Evolutionary conservation across 2,113 vertebrate species (phyloP).

Genomic region (Carassius gibelio): DNA sequence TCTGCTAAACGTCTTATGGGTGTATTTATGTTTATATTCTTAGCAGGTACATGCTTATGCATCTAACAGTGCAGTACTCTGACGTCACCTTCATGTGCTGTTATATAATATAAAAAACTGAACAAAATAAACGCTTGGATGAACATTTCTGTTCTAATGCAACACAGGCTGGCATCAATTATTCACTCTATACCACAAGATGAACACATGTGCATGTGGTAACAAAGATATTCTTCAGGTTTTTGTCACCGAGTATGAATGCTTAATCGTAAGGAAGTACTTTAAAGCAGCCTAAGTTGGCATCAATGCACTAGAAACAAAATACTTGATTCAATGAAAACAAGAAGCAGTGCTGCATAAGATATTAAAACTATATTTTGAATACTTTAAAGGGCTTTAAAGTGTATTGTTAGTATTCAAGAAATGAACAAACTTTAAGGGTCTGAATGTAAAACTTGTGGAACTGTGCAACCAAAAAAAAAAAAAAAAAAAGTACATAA

Average conservation of each 20-base stretch:
- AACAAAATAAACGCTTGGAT: neutral
- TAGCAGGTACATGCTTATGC: conserved; percentile 1
- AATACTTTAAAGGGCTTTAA: neutral
- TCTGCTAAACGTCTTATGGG: conserved; percentile 45
- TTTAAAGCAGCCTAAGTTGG: neutral
- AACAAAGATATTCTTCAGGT: neutral
- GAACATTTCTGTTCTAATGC: neutral
- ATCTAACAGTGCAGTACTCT: neutral
- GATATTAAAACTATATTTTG: neutral
- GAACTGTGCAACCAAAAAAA: neutral
- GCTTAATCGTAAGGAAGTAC: neutral
- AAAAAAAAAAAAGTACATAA: neutral
- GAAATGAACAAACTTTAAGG: neutral
- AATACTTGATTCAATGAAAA: neutral
- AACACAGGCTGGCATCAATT: neutral
- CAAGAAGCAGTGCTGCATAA: neutral
- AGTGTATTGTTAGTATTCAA: neutral
- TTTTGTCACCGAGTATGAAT: neutral
- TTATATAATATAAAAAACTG: no score
- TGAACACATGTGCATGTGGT: neutral
- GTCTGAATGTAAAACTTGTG: neutral
- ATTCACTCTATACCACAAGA: neutral
- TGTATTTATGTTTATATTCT: neutral
- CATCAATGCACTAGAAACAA: neutral
- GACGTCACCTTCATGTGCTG: neutral